Evolutionary conservation across 2,888 invertebrate species (phyloP).

Genomic region (Pherbina coryleti): DNA sequence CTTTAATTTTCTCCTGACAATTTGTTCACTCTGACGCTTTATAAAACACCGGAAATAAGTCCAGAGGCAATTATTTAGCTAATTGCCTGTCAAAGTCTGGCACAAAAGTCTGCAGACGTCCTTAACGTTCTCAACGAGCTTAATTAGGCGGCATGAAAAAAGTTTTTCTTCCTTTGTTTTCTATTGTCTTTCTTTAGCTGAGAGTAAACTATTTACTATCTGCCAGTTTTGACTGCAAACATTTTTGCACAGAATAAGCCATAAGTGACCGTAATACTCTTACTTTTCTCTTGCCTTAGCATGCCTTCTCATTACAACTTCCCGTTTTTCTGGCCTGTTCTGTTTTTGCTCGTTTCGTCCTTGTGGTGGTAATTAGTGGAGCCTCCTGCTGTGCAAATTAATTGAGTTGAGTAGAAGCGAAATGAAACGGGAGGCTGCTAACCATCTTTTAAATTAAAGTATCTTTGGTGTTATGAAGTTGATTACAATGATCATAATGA

Average conservation of each 20-base stretch:
- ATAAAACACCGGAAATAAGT: not conserved
- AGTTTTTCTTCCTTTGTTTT: no score
- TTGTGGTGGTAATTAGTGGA: slow-evolving; percentile 9
- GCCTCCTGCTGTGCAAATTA: slow-evolving; percentile 23
- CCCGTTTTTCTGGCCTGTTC: not conserved
- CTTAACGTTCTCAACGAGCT: not conserved
- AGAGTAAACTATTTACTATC: not conserved
- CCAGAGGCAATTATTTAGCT: not conserved
- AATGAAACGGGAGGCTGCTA: not conserved
- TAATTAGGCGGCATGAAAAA: not conserved
- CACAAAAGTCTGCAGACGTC: not conserved
- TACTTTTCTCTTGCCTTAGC: not conserved
- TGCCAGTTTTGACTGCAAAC: not conserved
- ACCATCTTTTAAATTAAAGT: no score
- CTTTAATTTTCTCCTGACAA: no score
- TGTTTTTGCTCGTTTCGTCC: not conserved
- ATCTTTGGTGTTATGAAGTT: no score
- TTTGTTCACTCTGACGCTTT: no score
- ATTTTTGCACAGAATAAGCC: not conserved
- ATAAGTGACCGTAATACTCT: not conserved
- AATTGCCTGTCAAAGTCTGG: slow-evolving; percentile 4
- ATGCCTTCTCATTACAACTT: not conserved
- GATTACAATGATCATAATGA: no score
- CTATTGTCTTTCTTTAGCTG: no score
- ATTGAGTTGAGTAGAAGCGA: slow-evolving; percentile 1